Evolutionary conservation across 2,888 invertebrate genomes (phyloP), one percentile per base, ranked within the genome.

Genomic region (Ectemnius lituratus): DNA sequence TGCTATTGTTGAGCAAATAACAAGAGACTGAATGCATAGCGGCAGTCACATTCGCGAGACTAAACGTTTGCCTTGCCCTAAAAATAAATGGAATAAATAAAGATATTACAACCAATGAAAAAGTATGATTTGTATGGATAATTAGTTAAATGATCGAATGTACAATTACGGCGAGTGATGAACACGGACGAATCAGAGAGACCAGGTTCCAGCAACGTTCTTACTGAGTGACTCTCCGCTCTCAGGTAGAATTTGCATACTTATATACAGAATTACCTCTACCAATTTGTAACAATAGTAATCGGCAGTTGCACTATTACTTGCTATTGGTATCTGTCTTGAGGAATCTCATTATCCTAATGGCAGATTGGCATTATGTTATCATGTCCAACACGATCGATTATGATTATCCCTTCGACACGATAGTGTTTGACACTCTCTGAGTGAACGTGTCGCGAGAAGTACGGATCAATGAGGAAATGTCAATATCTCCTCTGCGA

Each of bases 231-330:
- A 82, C 70, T 52, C 16, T 71, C 45, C 37, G 37, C 37, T 37
- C 37, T 62, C 64, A 83, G 62, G 68, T 81, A 75, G 52, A 79
- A 74, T 69, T 67, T 11, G 52, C 67, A 62, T 70, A 73, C 57
- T 57, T 80, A 73, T 81, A 52, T 75, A 81, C 73, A 83, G 52
- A 70, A 82, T 75, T 82, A 80, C 60, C 46, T 37, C 63, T 79
- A 75, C 57, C 74, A 75, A 62, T 67, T 58, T 62, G 64, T 70
- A 70, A 70, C 47, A 18, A 62, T 62, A 62, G 71, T 75, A 63
- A 73, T 46, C 64, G 80, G 66, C 70, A 77, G 76, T 82, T 52
- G 73, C 63, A 16, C 70, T 47, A 59, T 75, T 75, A 67, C 14
- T 62, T 47, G 37, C 70, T 76, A 76, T 71, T 70, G 62, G 58